Base-by-base conservation (phyloP, 2,113 vertebrate genomes). In the Strix aluco region DNA sequence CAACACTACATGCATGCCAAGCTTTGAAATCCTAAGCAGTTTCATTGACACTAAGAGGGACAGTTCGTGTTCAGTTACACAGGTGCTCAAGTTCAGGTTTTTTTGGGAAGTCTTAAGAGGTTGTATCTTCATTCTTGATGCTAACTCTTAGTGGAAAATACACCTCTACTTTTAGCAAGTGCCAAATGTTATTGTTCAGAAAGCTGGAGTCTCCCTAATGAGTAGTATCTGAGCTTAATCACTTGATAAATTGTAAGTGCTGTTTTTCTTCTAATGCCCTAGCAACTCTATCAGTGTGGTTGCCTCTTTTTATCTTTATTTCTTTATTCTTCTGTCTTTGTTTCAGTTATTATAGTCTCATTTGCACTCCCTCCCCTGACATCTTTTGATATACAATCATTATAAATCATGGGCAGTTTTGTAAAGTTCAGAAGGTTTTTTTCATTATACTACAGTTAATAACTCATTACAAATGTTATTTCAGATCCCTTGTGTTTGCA, bases 241-340 rank as follows among this genome's bases (percentile, higher is more conserved):
- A 42, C 54, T 69, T 80, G 46, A 95, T 36, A 94, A 92, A 94
- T 62, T 85, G 11, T 34, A 73, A 85, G 12, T 51, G 17, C 3
- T 94, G 18, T 27, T 92, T 93, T 90, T 83, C 52, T 65, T 61
- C n/a, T 59, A 81, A 52, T 74, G 47, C 19, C 21, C 22, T 84
- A 80, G 47, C 14, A 92, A 74, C 21, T 88, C 25, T 78, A 1
- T 78, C 46, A 73, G 13, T 66, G n/a, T 73, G 51, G 12, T 86
- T 93, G 13, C 29, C 23, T 93, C 66, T 83, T 92, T 86, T 93
- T 42, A 55, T 95, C 61, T 89, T 84, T 91, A 23, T 81, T 86
- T 92, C 47, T 92, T 86, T 84, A 55, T 94, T 93, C 38, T 81
- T 88, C 21, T 63, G 18, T 63, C 44, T 91, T 89, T 91, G 17